phyloP scores from a whole-genome alignment of 2,113 vertebrate genomes.

The Myotis davidii region DNA sequence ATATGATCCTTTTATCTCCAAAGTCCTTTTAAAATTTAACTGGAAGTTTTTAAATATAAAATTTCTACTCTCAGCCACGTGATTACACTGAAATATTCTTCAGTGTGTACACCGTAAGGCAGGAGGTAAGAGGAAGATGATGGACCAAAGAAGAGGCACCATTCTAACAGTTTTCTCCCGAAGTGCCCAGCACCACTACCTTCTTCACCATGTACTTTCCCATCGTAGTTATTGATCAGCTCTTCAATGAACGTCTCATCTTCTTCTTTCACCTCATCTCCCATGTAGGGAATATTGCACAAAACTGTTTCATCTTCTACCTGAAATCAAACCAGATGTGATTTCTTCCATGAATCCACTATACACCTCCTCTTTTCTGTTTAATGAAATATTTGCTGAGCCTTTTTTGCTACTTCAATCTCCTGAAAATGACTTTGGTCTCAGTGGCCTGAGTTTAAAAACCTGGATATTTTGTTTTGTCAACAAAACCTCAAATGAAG shows the following conservation, averaged over 20 bases:
- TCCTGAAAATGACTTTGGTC: neutral
- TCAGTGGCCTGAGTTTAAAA: constrained; percentile 4
- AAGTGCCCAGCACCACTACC: constrained; percentile 82
- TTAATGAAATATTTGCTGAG: neutral
- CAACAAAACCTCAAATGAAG: neutral
- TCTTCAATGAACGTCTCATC: constrained; percentile 99
- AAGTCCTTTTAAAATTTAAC: constrained; percentile 16
- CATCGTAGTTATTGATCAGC: constrained; percentile 98
- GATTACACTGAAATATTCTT: neutral
- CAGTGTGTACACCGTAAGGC: neutral
- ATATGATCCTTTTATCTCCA: neutral
- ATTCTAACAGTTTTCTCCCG: neutral
- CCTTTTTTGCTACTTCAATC: neutral
- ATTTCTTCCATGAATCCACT: neutral
- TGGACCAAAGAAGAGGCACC: neutral
- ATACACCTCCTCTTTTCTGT: neutral
- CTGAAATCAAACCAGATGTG: constrained; percentile 81
- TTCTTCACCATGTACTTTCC: constrained; percentile 97
- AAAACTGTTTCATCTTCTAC: constrained; percentile 98
- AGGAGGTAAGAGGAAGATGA: neutral
- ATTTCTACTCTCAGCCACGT: neutral
- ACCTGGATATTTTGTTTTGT: neutral
- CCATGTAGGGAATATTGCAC: constrained; percentile 99
- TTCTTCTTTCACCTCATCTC: constrained; percentile 97
- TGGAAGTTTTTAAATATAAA: constrained; percentile 19